Evolutionary conservation across 2,797 vertebrate genomes (phyloP).

Genomic region (Hapalemur alaotrensis): DNA sequence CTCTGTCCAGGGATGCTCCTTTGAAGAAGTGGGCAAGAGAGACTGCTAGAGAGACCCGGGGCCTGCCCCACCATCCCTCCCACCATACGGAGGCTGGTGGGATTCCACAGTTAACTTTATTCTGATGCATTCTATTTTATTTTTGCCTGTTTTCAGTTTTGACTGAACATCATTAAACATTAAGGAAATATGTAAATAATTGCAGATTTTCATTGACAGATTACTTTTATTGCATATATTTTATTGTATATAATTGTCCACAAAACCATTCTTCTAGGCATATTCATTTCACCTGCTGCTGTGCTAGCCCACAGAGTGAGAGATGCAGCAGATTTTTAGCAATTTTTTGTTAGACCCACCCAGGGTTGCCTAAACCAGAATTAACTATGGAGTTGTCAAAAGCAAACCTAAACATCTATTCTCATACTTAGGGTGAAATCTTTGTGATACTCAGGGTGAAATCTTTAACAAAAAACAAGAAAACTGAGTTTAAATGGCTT

Average conservation of each 20-base stretch:
- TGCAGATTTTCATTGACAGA: not conserved
- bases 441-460: not conserved
- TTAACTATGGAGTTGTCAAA: not conserved
- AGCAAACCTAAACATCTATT: not conserved
- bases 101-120: not conserved
- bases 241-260: not conserved
- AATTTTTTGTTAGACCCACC: not conserved
- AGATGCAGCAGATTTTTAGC: not conserved
- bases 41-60: not conserved
- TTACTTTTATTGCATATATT: not conserved
- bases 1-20: not conserved
- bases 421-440: not conserved
- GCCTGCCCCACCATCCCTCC: too few relatives aligned
- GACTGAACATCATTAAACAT: not conserved
- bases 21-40: not conserved
- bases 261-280: not conserved
- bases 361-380: not conserved
- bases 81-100: accelerated
- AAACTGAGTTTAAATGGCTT: not conserved
- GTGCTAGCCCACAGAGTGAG: not conserved
- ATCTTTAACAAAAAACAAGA: not conserved
- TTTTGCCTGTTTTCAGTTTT: not conserved
- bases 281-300: accelerated
- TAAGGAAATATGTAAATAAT: not conserved
- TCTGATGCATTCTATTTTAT: not conserved